phyloP scores from a whole-genome alignment of 2,113 vertebrate genomes.

The Pollachius pollachius region DNA sequence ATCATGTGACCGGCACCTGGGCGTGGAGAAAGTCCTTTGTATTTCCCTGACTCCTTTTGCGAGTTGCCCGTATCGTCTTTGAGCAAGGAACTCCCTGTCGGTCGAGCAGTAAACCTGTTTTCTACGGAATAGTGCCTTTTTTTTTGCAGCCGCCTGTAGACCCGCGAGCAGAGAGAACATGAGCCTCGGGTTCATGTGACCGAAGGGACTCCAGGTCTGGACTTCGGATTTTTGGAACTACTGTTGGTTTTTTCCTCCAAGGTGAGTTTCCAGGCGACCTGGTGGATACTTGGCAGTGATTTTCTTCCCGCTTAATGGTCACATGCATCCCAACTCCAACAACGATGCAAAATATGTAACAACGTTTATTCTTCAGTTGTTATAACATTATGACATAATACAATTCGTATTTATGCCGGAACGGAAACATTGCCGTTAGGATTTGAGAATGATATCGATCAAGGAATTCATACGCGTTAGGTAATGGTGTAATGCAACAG shows the following conservation, averaged over 20 bases:
- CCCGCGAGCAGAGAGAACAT: slow-evolving; percentile 63
- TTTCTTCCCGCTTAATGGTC: too few relatives aligned
- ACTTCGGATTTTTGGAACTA: slow-evolving; percentile 36
- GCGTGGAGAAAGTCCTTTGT: slow-evolving; percentile 69
- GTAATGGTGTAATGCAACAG: too few relatives aligned
- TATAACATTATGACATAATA: too few relatives aligned
- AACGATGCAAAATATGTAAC: too few relatives aligned
- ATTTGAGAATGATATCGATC: too few relatives aligned
- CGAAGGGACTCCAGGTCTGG: slow-evolving; percentile 22
- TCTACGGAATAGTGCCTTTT: slow-evolving; percentile 61
- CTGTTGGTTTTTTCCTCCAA: slow-evolving; percentile 44
- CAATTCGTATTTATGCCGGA: too few relatives aligned
- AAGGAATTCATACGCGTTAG: too few relatives aligned
- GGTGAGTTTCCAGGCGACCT: slow-evolving; percentile 61
- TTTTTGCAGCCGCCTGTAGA: slow-evolving; percentile 37
- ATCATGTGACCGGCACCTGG: slow-evolving; percentile 79
- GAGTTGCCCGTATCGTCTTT: slow-evolving; percentile 41
- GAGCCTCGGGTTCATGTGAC: slow-evolving; percentile 49
- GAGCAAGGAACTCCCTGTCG: slow-evolving; percentile 28
- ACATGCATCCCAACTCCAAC: too few relatives aligned
- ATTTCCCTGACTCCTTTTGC: slow-evolving; percentile 53
- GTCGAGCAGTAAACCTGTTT: slow-evolving; percentile 13
- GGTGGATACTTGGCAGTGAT: too few relatives aligned
- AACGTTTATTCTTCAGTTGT: too few relatives aligned
- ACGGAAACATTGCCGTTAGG: too few relatives aligned